Base-by-base conservation (phyloP, 2,113 vertebrate species). In the Notothenia rossii region DNA sequence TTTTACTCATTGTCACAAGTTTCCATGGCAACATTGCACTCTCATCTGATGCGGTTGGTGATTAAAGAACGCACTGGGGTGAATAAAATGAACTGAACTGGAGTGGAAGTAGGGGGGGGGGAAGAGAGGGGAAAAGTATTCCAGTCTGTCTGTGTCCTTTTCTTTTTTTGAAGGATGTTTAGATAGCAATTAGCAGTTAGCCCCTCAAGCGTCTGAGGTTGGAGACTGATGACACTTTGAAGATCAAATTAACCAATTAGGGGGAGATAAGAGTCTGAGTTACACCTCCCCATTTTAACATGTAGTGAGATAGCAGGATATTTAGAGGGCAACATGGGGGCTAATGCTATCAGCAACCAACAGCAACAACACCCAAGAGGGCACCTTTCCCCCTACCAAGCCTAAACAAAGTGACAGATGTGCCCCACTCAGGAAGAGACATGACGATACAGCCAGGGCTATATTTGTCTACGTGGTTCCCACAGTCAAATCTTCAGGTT, bases 21-120 rank as follows among this genome's bases (percentile, higher is more conserved):
- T 96, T 87, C 96, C 95, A 96, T 96, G 95, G 95, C 89, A 95
- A 97, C 96, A 58, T 88, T 86, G 89, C 92, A 63, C 86, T 94
- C 94, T 93, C 96, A 94, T 96, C 95, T 75, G 93, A 94, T 93
- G 90, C 94, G 87, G 94, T 88, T 95, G 96, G 92, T 92, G 95
- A 97, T 97, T 96, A 97, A 96, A 97, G 94, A 84, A 82, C n/a
- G 63, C 86, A 86, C 40, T 69, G 69, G 75, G 65, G 70, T 76
- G 84, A 68, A 85, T 82, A 43, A 78, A 87, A 87, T 74, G 51
- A 75, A 75, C 77, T 83, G 82, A 83, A 86, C 56, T 81, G 72
- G 68, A 64, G 64, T 75, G 75, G 77, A 81, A 78, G 73, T 12
- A n/a, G 50, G 15, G 71, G 62, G 50, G 67, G 45, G 36, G 40